Evolutionary conservation across 2,113 vertebrate species (phyloP).

Genomic region (Pteronura brasiliensis): DNA sequence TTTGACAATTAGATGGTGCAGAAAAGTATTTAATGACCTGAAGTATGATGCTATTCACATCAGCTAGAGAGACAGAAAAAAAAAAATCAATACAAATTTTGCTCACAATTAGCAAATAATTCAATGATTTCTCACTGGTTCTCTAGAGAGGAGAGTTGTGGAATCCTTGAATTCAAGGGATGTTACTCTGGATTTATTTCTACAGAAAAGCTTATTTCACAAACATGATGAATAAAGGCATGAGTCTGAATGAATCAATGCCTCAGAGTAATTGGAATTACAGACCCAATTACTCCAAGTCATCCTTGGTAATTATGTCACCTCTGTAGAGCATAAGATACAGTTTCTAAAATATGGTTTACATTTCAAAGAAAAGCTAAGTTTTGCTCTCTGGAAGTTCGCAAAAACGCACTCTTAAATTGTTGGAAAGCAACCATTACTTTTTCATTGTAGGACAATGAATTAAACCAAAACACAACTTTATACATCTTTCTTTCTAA

Average conservation of each 20-base stretch:
- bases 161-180: constrained; percentile 46
- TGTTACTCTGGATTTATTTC: constrained; percentile 62
- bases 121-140: constrained; percentile 75
- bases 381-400: neutral
- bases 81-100: constrained; percentile 84
- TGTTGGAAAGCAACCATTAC: neutral
- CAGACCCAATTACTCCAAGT: constrained; percentile 52
- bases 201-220: constrained; percentile 63
- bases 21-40: constrained; percentile 75
- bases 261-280: constrained; percentile 58
- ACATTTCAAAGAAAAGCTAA: neutral
- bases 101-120: constrained; percentile 87
- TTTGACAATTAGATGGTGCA: constrained; percentile 67
- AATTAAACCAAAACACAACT: neutral
- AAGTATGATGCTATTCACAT: constrained; percentile 77
- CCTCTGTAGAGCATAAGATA: neutral
- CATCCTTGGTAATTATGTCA: constrained; percentile 58
- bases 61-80: constrained; percentile 59
- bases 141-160: constrained; percentile 55
- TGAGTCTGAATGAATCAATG: constrained; percentile 58
- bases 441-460: neutral
- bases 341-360: neutral
- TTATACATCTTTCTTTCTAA: neutral
- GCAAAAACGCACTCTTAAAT: neutral
- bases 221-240: constrained; percentile 60